A percentile compares a stretch with the other conserved stretches of the same genome.
These are phyloP conservation scores for Parasteatoda tepidariorum DNA, from an alignment of 1,140 invertebrate species.

Conservation along the genomic window DNA sequence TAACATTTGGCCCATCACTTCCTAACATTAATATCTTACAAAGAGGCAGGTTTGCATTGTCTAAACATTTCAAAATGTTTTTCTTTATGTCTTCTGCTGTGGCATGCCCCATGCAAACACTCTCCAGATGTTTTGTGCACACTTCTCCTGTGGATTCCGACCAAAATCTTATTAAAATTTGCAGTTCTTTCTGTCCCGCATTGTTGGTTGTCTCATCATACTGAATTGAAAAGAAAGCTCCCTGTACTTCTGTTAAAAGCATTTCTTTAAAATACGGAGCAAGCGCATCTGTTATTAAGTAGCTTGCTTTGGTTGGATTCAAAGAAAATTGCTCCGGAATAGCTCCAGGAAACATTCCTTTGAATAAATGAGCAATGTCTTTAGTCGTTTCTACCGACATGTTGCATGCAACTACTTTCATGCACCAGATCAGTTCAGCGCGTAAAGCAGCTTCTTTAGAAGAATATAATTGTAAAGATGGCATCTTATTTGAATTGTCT, in stretches of 20 bases:
- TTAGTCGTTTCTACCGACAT: neutral
- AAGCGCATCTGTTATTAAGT: conserved; percentile 37
- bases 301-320: conserved; percentile 11
- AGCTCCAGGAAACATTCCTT: conserved; percentile 34
- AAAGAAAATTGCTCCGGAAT: conserved; percentile 22
- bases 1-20: conserved; percentile 39
- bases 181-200: conserved; percentile 35
- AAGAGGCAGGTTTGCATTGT: neutral
- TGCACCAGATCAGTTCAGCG: conserved; percentile 33
- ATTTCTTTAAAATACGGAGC: conserved; percentile 37
- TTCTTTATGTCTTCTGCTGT: conserved; percentile 8
- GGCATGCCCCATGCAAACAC: conserved; percentile 33
- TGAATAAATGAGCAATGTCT: neutral
- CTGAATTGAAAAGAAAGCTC: neutral
- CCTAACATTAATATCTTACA: conserved; percentile 40
- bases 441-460: neutral
- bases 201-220: conserved; percentile 52
- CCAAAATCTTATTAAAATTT: conserved; percentile 36
- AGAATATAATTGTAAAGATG: too few species aligned
- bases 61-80: conserved; percentile 1
- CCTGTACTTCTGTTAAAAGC: conserved; percentile 2
- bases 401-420: conserved; percentile 22
- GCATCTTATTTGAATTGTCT: too few species aligned
- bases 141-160: conserved; percentile 9
- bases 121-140: conserved; percentile 9